These are phyloP conservation scores for Caenorhabditis doughertyi DNA, from an alignment of 2,888 invertebrate species.

Conservation along the genomic window DNA sequence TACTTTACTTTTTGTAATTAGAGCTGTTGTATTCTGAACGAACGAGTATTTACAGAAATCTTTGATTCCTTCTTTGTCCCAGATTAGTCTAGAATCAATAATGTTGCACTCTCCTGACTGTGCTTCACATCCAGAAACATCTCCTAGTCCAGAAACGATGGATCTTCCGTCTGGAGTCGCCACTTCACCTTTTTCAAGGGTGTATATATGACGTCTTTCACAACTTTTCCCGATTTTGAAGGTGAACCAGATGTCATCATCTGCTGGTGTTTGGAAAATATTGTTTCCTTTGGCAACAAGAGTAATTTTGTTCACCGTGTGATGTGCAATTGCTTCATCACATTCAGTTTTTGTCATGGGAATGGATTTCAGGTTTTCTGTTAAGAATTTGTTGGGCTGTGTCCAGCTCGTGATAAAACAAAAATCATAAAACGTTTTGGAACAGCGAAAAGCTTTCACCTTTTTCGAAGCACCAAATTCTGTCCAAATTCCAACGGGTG, in stretches of 20 bases:
- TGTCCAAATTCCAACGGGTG: not conserved
- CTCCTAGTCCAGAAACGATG: constrained; percentile 5
- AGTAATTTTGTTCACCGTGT: not conserved
- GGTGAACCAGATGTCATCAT: too few relatives aligned
- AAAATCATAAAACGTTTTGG: not conserved
- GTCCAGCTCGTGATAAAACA: too few relatives aligned
- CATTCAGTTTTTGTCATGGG: constrained; percentile 4
- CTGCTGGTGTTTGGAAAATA: not conserved
- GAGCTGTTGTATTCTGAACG: not conserved
- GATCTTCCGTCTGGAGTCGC: constrained; percentile 27
- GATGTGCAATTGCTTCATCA: not conserved
- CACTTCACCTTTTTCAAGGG: not conserved
- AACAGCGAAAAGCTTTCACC: not conserved
- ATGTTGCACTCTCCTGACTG: constrained; percentile 4
- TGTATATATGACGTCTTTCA: not conserved
- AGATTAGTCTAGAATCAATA: not conserved
- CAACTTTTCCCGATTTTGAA: not conserved
- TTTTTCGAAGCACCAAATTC: constrained; percentile 20
- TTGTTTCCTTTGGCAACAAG: constrained; percentile 11
- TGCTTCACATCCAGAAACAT: constrained; percentile 15
- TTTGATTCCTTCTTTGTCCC: not conserved
- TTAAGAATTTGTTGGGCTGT: too few relatives aligned
- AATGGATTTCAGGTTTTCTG: not conserved
- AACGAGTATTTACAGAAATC: constrained; percentile 24
- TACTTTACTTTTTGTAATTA: constrained; percentile 9